Percentiles rank a stretch among this genome's conserved stretches.
Evolutionary conservation across 2,113 vertebrate species (phyloP).

Genomic region (Callospermophilus lateralis): DNA sequence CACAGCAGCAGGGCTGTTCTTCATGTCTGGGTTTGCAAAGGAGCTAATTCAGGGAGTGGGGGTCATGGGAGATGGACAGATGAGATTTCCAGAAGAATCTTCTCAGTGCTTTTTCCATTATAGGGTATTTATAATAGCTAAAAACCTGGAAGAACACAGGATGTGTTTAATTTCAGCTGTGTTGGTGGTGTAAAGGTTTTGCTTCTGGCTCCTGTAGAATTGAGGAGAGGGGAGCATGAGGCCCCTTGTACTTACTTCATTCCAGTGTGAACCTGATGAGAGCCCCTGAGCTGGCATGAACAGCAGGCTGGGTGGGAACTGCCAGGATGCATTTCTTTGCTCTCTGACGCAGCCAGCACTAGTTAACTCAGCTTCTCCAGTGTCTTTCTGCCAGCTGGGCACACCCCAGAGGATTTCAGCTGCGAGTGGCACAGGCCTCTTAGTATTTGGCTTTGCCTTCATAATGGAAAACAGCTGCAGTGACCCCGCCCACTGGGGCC

Average conservation of each 20-base stretch:
- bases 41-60: background rate
- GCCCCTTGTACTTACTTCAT: background rate
- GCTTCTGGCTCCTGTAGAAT: background rate
- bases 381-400: background rate
- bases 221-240: background rate
- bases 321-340: background rate
- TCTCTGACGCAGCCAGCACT: rapidly evolving
- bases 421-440: background rate
- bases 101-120: background rate
- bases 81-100: background rate
- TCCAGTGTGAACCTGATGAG: background rate
- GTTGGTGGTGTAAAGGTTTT: background rate
- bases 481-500: background rate
- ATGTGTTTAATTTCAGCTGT: background rate
- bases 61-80: background rate
- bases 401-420: background rate
- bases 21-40: background rate
- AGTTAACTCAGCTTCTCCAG: background rate
- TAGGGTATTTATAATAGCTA: too few species aligned
- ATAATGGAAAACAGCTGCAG: background rate
- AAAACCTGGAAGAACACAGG: too few species aligned
- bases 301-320: background rate
- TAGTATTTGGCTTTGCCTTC: background rate
- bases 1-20: background rate
- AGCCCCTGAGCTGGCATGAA: background rate